Conservation (phyloP, 1,140 invertebrate species). For the Delia radicum region DNA sequence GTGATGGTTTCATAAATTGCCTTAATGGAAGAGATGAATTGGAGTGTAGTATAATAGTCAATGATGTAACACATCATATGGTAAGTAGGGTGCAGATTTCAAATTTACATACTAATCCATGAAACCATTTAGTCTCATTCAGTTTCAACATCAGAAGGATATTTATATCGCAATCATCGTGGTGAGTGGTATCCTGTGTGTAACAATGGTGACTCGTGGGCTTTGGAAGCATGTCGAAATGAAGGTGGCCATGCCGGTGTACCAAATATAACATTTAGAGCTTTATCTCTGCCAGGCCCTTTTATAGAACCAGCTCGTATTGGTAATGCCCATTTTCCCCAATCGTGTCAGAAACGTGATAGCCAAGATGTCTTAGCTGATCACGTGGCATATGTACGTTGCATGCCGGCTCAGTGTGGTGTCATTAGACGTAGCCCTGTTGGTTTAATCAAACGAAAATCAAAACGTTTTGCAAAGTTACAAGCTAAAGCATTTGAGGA, state of each 20-base stretch:
- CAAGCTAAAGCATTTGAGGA: not conserved
- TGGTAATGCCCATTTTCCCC: conserved; percentile 40
- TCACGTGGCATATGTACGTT: conserved; percentile 62
- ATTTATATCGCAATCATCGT: conserved; percentile 71
- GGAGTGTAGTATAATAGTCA: conserved; percentile 68
- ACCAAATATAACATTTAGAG: conserved; percentile 34
- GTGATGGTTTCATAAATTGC: conserved; percentile 70
- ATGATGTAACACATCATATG: conserved; percentile 59
- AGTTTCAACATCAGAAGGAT: conserved; percentile 69
- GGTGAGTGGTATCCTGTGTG: conserved; percentile 81
- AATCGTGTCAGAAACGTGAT: conserved; percentile 46
- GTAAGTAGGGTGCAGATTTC: conserved; percentile 41
- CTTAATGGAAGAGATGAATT: conserved; percentile 72
- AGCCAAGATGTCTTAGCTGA: conserved; percentile 39
- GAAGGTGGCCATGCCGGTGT: conserved; percentile 48
- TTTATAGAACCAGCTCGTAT: conserved; percentile 41
- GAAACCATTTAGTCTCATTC: conserved; percentile 59
- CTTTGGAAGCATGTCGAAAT: conserved; percentile 66
- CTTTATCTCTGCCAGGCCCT: conserved; percentile 38
- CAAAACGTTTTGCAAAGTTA: not conserved
- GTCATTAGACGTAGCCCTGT: conserved; percentile 29
- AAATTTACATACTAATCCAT: not conserved
- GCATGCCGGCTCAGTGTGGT: conserved; percentile 66
- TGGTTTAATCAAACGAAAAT: not conserved
- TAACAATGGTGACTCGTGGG: conserved; percentile 63